These are phyloP conservation scores for Bombus difficillimus DNA, from an alignment of 1,140 invertebrate species.

Conservation along the genomic window DNA sequence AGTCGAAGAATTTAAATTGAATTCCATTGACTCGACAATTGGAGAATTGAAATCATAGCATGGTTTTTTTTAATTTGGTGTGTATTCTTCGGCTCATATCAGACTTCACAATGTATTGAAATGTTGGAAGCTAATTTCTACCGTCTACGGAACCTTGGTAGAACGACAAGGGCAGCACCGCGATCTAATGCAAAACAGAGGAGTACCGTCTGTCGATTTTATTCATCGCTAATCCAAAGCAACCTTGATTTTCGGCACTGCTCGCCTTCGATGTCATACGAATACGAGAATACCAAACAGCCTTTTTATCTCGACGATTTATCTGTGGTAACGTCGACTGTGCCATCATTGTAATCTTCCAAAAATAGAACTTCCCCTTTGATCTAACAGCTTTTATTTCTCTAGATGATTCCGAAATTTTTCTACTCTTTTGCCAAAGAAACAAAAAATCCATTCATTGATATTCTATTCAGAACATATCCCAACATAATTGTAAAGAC, in stretches of 20 bases:
- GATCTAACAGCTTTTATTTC: neutral
- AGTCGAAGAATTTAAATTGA: no score
- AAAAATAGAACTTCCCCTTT: slow-evolving; percentile 15
- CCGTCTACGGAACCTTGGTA: slow-evolving; percentile 19
- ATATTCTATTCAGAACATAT: neutral
- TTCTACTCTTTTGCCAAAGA: neutral
- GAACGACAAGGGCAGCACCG: slow-evolving; percentile 41
- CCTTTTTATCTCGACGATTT: slow-evolving; percentile 54
- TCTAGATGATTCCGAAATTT: neutral
- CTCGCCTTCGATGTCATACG: slow-evolving; percentile 39
- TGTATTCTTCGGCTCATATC: neutral
- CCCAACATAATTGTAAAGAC: no score
- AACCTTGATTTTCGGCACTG: slow-evolving; percentile 66
- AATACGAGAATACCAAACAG: slow-evolving; percentile 54
- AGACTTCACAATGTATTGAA: slow-evolving; percentile 18
- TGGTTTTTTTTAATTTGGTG: neutral
- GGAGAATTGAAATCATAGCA: neutral
- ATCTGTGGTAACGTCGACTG: slow-evolving; percentile 31
- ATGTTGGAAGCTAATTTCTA: slow-evolving; percentile 5
- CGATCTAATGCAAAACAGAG: slow-evolving; percentile 3
- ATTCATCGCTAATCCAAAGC: slow-evolving; percentile 57
- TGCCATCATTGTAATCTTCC: slow-evolving; percentile 14
- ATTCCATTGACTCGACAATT: neutral
- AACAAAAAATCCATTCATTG: neutral
- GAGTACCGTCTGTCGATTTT: slow-evolving; percentile 40